Conservation (phyloP, 2,113 vertebrate genomes). For the Petroica traversi region DNA sequence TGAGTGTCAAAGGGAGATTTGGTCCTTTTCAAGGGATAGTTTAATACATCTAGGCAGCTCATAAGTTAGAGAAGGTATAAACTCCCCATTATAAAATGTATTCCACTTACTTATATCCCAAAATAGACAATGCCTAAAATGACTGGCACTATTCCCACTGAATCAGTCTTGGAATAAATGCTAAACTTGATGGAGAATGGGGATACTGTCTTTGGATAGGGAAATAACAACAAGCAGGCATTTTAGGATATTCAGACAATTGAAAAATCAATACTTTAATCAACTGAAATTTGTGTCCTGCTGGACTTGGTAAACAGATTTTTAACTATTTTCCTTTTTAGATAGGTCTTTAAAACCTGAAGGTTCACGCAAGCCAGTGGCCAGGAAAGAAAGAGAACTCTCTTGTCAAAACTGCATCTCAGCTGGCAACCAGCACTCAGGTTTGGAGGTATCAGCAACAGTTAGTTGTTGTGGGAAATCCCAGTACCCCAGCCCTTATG, state of each 20-base stretch:
- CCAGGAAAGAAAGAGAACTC: neutral
- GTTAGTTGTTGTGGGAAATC: neutral
- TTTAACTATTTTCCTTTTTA: neutral
- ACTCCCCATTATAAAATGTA: neutral
- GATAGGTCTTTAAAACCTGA: neutral
- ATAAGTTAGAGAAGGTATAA: neutral
- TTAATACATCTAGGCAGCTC: neutral
- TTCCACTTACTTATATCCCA: neutral
- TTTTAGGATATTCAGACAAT: neutral
- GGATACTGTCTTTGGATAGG: neutral
- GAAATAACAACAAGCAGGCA: neutral
- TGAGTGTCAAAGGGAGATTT: neutral
- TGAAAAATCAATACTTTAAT: neutral
- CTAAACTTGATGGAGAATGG: neutral
- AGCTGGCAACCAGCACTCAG: neutral
- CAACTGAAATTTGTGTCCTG: neutral
- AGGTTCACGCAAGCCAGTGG: rapidly evolving
- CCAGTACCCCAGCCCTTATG: neutral
- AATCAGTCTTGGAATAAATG: neutral
- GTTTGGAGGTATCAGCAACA: neutral
- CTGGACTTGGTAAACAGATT: neutral
- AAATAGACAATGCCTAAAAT: neutral
- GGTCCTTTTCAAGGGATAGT: neutral
- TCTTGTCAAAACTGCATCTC: neutral
- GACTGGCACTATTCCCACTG: neutral